Percentiles rank a stretch among this genome's conserved stretches.
phyloP scores from a whole-genome alignment of 1,140 invertebrate species.

The Kradibia gibbosae region DNA sequence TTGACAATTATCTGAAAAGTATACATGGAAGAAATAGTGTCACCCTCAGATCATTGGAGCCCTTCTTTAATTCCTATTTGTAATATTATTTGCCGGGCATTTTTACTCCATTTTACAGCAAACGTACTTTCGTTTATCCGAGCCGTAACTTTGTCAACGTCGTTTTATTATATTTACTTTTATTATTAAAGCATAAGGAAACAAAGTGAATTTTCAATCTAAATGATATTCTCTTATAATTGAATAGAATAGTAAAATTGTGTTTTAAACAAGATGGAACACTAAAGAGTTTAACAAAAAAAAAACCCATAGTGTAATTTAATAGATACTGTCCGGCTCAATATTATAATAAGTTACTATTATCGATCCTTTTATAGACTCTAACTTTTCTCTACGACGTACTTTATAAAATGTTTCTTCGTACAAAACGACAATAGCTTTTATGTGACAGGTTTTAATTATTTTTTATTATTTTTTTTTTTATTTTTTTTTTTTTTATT shows the following conservation, averaged over 20 bases:
- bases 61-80: constrained; percentile 34
- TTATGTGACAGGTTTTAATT: constrained; percentile 41
- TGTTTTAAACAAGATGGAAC: neutral
- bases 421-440: constrained; percentile 49
- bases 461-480: too few species aligned
- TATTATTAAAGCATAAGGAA: constrained; percentile 2
- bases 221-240: constrained; percentile 5
- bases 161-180: neutral
- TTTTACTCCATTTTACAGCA: neutral
- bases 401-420: constrained; percentile 66
- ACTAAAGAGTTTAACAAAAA: neutral
- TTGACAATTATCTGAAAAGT: constrained; percentile 68
- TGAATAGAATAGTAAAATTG: neutral
- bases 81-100: neutral
- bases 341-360: neutral
- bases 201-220: neutral
- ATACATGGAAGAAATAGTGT: constrained; percentile 66
- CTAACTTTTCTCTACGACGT: constrained; percentile 36
- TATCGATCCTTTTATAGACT: neutral
- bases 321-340: neutral
- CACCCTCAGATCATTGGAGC: constrained; percentile 58
- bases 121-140: constrained; percentile 11
- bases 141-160: constrained; percentile 6
- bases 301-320: neutral
- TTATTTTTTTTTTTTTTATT: too few species aligned